Evolutionary conservation across 2,113 vertebrate genomes (phyloP).

Genomic region (Myxocyprinus asiaticus): DNA sequence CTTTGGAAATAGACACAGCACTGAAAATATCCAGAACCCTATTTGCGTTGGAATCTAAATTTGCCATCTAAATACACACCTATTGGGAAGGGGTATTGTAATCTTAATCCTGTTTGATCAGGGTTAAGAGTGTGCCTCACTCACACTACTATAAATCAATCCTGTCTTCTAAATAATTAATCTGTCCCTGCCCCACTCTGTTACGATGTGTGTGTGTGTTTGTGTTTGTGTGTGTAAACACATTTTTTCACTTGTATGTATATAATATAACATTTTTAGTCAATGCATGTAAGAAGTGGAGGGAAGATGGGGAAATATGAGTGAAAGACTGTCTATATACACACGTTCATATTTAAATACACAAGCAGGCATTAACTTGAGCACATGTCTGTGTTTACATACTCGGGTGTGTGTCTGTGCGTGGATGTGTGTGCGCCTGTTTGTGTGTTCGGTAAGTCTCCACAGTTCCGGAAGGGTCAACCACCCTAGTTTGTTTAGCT

Average conservation of each 20-base stretch:
- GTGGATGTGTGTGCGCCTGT: conserved; percentile 30
- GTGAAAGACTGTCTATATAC: not conserved
- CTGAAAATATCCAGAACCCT: conserved; percentile 68
- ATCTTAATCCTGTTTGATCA: conserved; percentile 79
- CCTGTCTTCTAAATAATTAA: conserved; percentile 77
- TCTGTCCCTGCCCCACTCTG: conserved; percentile 64
- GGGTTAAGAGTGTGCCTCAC: conserved; percentile 70
- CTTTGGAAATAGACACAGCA: conserved; percentile 64
- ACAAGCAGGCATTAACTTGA: conserved; percentile 46
- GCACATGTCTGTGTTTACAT: conserved; percentile 37
- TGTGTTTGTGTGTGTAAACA: conserved; percentile 11
- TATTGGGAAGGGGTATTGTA: conserved; percentile 71
- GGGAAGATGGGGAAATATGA: conserved; percentile 16
- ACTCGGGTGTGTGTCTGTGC: conserved; percentile 29
- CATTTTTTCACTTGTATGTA: not conserved
- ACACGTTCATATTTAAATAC: conserved; percentile 39
- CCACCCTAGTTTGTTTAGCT: conserved; percentile 66
- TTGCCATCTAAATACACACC: conserved; percentile 58
- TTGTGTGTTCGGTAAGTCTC: no score
- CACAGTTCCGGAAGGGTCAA: conserved; percentile 48
- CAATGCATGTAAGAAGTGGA: not conserved
- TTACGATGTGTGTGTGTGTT: conserved; percentile 32
- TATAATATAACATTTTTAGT: conserved; percentile 19
- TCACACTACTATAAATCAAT: conserved; percentile 73
- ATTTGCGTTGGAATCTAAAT: conserved; percentile 59